Base-by-base conservation (phyloP, 1,140 invertebrate species). In the Brachystomella parvula region DNA sequence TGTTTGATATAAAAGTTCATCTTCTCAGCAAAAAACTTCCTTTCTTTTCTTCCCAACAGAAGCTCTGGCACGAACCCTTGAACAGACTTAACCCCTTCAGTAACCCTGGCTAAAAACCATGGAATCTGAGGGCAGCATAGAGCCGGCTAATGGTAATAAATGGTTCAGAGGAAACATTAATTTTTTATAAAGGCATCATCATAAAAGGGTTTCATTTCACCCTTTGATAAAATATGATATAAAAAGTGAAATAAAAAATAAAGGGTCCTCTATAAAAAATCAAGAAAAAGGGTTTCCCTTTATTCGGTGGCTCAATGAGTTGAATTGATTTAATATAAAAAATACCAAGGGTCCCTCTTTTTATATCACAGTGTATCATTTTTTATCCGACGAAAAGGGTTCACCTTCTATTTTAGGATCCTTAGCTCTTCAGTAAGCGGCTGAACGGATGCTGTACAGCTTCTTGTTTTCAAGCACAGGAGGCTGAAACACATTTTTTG, bases 321-420 rank as follows among this genome's bases (percentile, higher is more conserved):
- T 31, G 28, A 29, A 59, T 59, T 59, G 57, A n/a, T n/a, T n/a
- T n/a, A n/a, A 59, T 59, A 59, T 59, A 59, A 59, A 59, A 59
- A 59, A 44, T 44, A n/a, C 39, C 39, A 44, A 59, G 57, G 57
- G 24, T 28, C 57, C 57, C 57, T 56, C 47, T 29, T 15, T 29
- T 29, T 29, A 29, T 59, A 26, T 59, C 19, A 26, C 30, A 31
- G 9, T 26, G 57, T 59, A 59, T 59, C 57, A 29, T 31, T 59
- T 59, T 59, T 59, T 59, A 59, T 59, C 30, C 57, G 57, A 59
- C 21, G 57, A 59, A 26, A 29, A 59, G 39, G 39, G 39, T 44
- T 44, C 39, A 44, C 39, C 9, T 44, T 12, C 39, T 44, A 44
- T n/a, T 44, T 12, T 12, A 44, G 39, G 39, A 44, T 44, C 39